Evolutionary conservation across 2,888 invertebrate species (phyloP), one percentile per base, ranked within the genome.

Genomic region (Scaptomyza cyrtandrae): DNA sequence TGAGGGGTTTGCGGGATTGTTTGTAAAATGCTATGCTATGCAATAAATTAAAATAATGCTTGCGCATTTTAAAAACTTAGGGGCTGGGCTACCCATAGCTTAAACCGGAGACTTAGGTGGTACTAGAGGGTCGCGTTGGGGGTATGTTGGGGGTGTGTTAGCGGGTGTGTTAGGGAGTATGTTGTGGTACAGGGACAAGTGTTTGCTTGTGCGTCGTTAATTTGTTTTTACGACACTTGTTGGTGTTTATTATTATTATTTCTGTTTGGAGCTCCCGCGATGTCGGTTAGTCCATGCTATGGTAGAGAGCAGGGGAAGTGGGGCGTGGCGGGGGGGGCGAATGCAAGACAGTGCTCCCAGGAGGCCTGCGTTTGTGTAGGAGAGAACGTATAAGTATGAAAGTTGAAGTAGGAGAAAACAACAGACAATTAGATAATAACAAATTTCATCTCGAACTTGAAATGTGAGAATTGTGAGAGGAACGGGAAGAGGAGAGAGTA

Each of bases 21-120:
- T 44, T 59, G 41, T 58, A 31, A 0, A 1, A 6, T 33, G 57
- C 71, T 48, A 37, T 59, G 78, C 66, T n/a, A 78, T 75, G 78
- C 78, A 75, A 79, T 79, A 79, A 79, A 79, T 79, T 79, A 79
- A 79, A 79, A 81, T 81, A 79, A 79, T 79, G 78, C 81, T 79
- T 81, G 65, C 75, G 71, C 78, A 79, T 81, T 79, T 79, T 16
- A 41, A 81, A 81, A 78, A 78, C 75, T 71, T 78, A 75, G 75
- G 75, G 65, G 60, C 67, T 41, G 62, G 62, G 4, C 56, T 43
- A 43, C 31, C 31, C 41, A n/a, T n/a, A 61, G 52, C 43, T 39
- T 60, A 27, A 48, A 52, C 29, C 19, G 14, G n/a, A 13, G 27
- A n/a, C 5, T 6, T 13, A 37, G 39, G 19, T 6, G 2, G 14